Percentiles rank a stretch among this genome's conserved stretches.
These are phyloP conservation scores for Liopterus haemorrhoidalis DNA, from an alignment of 2,888 invertebrate species.

Conservation along the genomic window DNA sequence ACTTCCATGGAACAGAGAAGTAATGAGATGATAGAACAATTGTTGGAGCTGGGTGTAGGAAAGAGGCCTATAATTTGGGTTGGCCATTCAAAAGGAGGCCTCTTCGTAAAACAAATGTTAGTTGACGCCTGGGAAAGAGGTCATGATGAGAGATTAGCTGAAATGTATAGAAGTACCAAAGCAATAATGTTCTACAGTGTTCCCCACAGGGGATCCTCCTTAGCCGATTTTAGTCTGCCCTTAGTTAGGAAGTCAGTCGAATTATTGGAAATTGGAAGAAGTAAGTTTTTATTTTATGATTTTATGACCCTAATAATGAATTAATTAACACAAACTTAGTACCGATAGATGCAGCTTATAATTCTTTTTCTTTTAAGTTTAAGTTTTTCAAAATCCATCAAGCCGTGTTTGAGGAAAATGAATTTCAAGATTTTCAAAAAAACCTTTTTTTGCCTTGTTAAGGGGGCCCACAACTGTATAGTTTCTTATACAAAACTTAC, in stretches of 20 bases:
- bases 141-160: constrained; percentile 40
- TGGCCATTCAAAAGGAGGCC: constrained; percentile 80
- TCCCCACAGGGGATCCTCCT: constrained; percentile 75
- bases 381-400: too few relatives aligned
- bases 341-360: too few relatives aligned
- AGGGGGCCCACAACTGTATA: too few relatives aligned
- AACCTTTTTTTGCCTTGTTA: too few relatives aligned
- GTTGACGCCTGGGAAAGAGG: constrained; percentile 56
- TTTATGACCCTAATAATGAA: too few relatives aligned
- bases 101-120: constrained; percentile 79
- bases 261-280: constrained; percentile 70
- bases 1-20: constrained; percentile 61
- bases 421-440: too few relatives aligned
- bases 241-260: constrained; percentile 72
- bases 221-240: constrained; percentile 69
- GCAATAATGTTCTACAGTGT: constrained; percentile 81
- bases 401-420: too few relatives aligned
- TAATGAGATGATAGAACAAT: constrained; percentile 63
- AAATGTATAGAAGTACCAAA: constrained; percentile 53
- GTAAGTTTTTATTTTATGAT: constrained; percentile 48
- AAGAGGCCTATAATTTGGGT: constrained; percentile 78
- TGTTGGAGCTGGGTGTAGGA: constrained; percentile 63
- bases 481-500: too few relatives aligned
- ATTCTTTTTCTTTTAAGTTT: too few relatives aligned
- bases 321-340: too few relatives aligned